phyloP scores from a whole-genome alignment of 2,888 invertebrate genomes.

The Tortrix viridana region DNA sequence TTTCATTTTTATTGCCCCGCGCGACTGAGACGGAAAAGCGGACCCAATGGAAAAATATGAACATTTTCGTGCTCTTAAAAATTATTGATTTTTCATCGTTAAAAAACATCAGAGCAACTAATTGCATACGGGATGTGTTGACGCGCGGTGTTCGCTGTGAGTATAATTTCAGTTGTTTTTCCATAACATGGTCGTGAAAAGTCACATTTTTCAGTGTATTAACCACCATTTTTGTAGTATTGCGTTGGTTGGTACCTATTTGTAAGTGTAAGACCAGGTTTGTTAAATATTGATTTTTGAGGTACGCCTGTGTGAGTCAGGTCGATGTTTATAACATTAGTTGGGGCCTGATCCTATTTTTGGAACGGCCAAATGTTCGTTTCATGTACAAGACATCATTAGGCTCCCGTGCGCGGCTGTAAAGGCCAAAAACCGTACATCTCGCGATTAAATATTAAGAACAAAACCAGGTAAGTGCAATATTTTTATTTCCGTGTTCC shows the following conservation, averaged over 20 bases:
- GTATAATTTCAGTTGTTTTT: slow-evolving; percentile 67
- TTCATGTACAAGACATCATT: slow-evolving; percentile 65
- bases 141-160: slow-evolving; percentile 59
- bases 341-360: slow-evolving; percentile 82
- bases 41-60: slow-evolving; percentile 79
- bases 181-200: slow-evolving; percentile 69
- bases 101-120: slow-evolving; percentile 67
- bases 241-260: slow-evolving; percentile 43
- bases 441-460: slow-evolving; percentile 38
- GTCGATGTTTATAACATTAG: slow-evolving; percentile 79
- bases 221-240: slow-evolving; percentile 65
- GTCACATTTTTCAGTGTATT: slow-evolving; percentile 74
- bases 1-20: slow-evolving; percentile 78
- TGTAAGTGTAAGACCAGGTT: slow-evolving; percentile 53
- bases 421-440: slow-evolving; percentile 45
- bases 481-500: slow-evolving; percentile 31
- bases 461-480: slow-evolving; percentile 38
- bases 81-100: slow-evolving; percentile 82
- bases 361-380: slow-evolving; percentile 77
- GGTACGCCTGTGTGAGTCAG: slow-evolving; percentile 64
- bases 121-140: slow-evolving; percentile 71
- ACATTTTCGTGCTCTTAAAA: slow-evolving; percentile 79
- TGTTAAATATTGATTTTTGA: slow-evolving; percentile 77
- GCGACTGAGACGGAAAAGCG: slow-evolving; percentile 70
- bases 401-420: slow-evolving; percentile 49